Evolutionary conservation across 2,113 vertebrate genomes (phyloP).

Genomic region (Daboia siamensis): DNA sequence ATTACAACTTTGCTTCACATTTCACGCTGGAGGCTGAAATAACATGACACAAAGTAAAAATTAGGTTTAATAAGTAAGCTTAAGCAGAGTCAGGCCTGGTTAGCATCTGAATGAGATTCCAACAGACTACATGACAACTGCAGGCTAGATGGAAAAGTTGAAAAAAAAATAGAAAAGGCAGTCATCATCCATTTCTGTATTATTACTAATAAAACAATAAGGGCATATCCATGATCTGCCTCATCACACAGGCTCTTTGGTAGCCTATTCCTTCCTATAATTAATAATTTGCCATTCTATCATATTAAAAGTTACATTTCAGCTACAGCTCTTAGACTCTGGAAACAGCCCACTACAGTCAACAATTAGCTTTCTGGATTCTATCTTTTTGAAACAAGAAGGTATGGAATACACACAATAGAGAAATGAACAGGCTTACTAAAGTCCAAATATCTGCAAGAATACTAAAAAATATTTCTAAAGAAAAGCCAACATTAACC

Average conservation of each 20-base stretch:
- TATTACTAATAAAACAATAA: neutral
- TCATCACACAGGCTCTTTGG: neutral
- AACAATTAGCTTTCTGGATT: neutral
- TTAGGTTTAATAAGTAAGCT: neutral
- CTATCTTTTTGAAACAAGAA: neutral
- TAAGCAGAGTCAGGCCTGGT: neutral
- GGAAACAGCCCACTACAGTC: neutral
- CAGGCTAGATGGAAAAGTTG: neutral
- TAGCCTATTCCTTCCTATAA: neutral
- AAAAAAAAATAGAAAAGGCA: neutral
- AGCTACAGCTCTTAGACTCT: neutral
- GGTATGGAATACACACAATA: neutral
- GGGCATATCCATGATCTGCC: neutral
- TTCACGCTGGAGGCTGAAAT: neutral
- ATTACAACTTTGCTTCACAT: neutral
- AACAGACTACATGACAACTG: neutral
- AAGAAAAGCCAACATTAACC: neutral
- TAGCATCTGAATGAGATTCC: neutral
- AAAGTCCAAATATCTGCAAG: neutral
- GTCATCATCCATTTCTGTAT: neutral
- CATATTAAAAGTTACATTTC: neutral
- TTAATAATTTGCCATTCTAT: neutral
- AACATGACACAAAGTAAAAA: neutral
- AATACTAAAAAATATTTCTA: neutral
- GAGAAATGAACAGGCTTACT: neutral